Evolutionary conservation across 2,888 invertebrate genomes (phyloP).

Genomic region (Cephus sareptanus): DNA sequence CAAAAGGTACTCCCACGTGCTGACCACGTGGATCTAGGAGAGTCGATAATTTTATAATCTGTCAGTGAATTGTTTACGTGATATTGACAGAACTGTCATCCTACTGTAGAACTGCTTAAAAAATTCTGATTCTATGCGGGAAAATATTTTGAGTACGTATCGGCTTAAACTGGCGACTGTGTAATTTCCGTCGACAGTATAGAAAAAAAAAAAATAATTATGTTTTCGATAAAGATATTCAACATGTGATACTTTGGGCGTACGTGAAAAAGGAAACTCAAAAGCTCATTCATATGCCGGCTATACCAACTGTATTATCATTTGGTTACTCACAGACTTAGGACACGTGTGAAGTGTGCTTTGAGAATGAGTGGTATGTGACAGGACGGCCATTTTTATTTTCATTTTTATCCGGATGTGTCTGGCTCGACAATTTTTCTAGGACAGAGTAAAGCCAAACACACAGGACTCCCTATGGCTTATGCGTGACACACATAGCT

Average conservation of each 20-base stretch:
- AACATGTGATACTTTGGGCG: background rate
- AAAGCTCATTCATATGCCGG: background rate
- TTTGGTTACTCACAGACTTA: background rate
- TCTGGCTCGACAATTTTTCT: slow-evolving; percentile 10
- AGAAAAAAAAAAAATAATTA: background rate
- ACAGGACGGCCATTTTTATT: slow-evolving; percentile 6
- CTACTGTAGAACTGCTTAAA: background rate
- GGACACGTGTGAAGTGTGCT: background rate
- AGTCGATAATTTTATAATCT: background rate
- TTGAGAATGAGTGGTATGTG: background rate
- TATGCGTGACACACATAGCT: background rate
- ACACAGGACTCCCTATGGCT: slow-evolving; percentile 5
- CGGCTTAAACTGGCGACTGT: background rate
- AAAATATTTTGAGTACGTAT: background rate
- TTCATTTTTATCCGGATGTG: slow-evolving; percentile 3
- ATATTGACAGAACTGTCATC: background rate
- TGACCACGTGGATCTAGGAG: background rate
- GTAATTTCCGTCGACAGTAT: background rate
- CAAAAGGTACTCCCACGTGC: background rate
- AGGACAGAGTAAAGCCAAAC: slow-evolving; percentile 12
- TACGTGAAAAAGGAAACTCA: background rate
- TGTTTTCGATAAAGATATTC: background rate
- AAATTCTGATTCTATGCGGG: too few relatives aligned
- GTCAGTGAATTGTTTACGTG: background rate
- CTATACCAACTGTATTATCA: background rate